A percentile compares a stretch with the other conserved stretches of the same genome.
Evolutionary conservation across 2,888 invertebrate genomes (phyloP).

Genomic region (Germaria angustata): DNA sequence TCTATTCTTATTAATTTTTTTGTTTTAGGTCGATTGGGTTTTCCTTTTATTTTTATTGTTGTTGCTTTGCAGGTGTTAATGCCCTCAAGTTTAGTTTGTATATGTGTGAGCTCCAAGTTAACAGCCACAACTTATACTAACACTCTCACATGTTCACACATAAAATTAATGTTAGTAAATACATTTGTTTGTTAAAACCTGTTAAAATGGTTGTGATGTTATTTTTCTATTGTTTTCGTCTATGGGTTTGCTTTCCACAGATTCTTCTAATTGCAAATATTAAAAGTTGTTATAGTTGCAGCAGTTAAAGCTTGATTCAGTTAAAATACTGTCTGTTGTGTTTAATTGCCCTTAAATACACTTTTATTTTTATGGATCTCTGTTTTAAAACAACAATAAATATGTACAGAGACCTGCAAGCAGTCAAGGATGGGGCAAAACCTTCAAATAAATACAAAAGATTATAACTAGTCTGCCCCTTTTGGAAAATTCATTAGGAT

Average conservation of each 20-base stretch:
- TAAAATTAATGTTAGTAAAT: background rate
- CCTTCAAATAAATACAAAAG: too few species aligned
- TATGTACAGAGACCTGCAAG: background rate
- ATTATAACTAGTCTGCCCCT: too few species aligned
- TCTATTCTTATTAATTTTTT: background rate
- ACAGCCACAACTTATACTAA: constrained; percentile 18
- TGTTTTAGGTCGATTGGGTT: background rate
- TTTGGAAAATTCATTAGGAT: too few species aligned
- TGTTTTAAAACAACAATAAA: constrained; percentile 4
- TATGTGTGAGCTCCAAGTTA: constrained; percentile 43
- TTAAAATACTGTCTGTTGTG: background rate
- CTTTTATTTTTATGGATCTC: constrained; percentile 3
- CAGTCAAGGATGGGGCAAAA: background rate
- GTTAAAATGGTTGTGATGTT: background rate
- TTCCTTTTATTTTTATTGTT: background rate
- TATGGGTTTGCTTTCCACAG: constrained; percentile 10
- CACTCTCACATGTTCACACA: background rate
- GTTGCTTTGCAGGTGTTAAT: constrained; percentile 49
- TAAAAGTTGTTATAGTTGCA: background rate
- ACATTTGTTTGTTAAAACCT: background rate
- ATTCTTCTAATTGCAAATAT: constrained; percentile 5
- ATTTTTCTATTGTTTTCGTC: constrained; percentile 32
- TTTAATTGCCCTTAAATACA: constrained; percentile 45
- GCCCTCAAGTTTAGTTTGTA: constrained; percentile 48
- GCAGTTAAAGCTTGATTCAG: background rate